phyloP scores from a whole-genome alignment of 2,797 vertebrate species.

The Coregonus suidteri region DNA sequence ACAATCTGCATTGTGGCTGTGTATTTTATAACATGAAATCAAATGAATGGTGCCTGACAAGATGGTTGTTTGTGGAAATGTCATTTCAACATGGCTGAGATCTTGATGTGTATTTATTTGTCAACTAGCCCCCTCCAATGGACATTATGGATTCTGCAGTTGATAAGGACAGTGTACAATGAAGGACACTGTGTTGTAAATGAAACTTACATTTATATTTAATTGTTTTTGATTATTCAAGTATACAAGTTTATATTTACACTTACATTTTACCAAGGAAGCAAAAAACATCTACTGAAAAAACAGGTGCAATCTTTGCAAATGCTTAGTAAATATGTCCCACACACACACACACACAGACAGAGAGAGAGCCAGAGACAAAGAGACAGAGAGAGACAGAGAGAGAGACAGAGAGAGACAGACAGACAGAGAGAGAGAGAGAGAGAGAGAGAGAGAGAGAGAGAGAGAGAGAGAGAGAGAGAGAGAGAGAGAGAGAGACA shows the following conservation, averaged over 20 bases:
- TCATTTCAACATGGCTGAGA: conserved; percentile 27
- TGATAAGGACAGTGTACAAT: neutral
- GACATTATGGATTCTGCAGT: conserved; percentile 17
- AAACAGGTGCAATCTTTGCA: too few relatives aligned
- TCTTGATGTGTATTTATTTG: neutral
- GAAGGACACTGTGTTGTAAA: neutral
- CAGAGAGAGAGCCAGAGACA: too few relatives aligned
- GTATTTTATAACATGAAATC: neutral
- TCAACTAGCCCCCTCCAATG: conserved; percentile 57
- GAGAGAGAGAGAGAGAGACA: too few relatives aligned
- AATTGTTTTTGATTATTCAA: neutral
- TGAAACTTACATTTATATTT: neutral
- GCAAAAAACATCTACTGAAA: too few relatives aligned
- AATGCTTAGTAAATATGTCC: neutral
- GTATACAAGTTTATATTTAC: neutral
- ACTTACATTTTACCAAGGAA: too few relatives aligned
- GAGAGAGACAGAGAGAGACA: neutral
- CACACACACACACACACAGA: too few relatives aligned
- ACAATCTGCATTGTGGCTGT: neutral
- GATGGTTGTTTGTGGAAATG: conserved; percentile 3
- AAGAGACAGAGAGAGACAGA: neutral
- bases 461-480: too few relatives aligned
- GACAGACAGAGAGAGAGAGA: too few relatives aligned
- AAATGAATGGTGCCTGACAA: conserved; percentile 4
- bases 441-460: too few relatives aligned